Percentiles rank a stretch among this genome's conserved stretches.
Evolutionary conservation across 2,113 vertebrate species (phyloP).

Genomic region (Sturnus vulgaris): DNA sequence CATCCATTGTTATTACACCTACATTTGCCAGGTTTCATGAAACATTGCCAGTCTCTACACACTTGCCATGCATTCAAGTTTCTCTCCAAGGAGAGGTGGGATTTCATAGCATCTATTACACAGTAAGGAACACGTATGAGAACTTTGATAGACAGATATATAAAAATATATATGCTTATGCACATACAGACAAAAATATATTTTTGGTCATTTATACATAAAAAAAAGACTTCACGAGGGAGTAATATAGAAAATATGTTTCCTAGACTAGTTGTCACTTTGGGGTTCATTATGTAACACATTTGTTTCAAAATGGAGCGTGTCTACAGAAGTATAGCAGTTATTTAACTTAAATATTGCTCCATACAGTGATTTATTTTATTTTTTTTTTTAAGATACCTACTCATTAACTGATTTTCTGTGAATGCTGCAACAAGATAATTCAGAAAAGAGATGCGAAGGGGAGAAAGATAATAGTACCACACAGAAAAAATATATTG

Average conservation of each 20-base stretch:
- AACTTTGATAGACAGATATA: not conserved
- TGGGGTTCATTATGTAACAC: not conserved
- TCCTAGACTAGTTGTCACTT: not conserved
- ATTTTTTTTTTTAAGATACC: not conserved
- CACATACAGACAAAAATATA: not conserved
- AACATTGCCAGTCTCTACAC: not conserved
- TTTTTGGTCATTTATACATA: not conserved
- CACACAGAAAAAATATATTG: not conserved
- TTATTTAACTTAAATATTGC: not conserved
- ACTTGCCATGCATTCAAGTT: not conserved
- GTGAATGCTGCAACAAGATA: not conserved
- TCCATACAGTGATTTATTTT: not conserved
- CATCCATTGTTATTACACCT: not conserved
- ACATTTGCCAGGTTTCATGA: slow-evolving; percentile 28
- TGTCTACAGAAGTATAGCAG: not conserved
- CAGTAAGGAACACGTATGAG: not conserved
- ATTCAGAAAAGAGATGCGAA: not conserved
- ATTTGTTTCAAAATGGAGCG: not conserved
- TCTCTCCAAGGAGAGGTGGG: not conserved
- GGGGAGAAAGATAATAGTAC: not conserved
- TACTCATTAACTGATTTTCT: not conserved
- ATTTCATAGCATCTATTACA: not conserved
- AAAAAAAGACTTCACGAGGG: not conserved
- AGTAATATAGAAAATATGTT: not conserved
- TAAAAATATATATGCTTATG: not conserved